A percentile compares a stretch with the other conserved stretches of the same genome.
phyloP scores from a whole-genome alignment of 2,797 vertebrate genomes.

The Xiphorhynchus erythropygius region DNA sequence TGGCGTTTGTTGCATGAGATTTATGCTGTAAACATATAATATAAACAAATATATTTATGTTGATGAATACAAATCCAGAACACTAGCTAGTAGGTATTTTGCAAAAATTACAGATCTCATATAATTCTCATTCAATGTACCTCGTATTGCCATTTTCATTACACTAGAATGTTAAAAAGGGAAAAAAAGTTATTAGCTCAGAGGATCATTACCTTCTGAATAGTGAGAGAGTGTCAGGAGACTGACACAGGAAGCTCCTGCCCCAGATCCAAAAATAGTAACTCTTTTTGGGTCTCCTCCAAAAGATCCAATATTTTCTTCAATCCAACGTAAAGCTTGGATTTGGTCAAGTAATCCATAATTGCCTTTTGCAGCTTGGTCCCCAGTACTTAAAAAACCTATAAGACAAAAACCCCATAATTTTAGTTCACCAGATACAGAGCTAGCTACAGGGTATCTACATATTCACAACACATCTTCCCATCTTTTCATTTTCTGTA shows the following conservation, averaged over 20 bases:
- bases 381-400: constrained; percentile 97
- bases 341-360: constrained; percentile 97
- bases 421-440: constrained; percentile 27
- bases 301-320: constrained; percentile 94
- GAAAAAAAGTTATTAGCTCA: neutral
- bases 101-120: neutral
- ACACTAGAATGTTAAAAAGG: neutral
- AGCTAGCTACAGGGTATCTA: constrained; percentile 18
- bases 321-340: constrained; percentile 95
- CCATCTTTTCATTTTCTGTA: neutral
- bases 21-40: too few species aligned
- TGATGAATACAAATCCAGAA: neutral
- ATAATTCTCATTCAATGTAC: neutral
- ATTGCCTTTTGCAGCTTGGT: constrained; percentile 97
- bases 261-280: constrained; percentile 95
- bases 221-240: constrained; percentile 96
- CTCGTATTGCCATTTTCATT: neutral
- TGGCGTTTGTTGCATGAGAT: neutral
- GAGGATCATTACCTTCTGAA: constrained; percentile 86
- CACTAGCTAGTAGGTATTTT: neutral
- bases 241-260: constrained; percentile 94
- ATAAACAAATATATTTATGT: neutral
- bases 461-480: constrained; percentile 3
- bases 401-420: neutral
- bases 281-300: constrained; percentile 95